These are phyloP conservation scores for Leptinotarsa juncta DNA, from an alignment of 2,888 invertebrate species.

Conservation along the genomic window DNA sequence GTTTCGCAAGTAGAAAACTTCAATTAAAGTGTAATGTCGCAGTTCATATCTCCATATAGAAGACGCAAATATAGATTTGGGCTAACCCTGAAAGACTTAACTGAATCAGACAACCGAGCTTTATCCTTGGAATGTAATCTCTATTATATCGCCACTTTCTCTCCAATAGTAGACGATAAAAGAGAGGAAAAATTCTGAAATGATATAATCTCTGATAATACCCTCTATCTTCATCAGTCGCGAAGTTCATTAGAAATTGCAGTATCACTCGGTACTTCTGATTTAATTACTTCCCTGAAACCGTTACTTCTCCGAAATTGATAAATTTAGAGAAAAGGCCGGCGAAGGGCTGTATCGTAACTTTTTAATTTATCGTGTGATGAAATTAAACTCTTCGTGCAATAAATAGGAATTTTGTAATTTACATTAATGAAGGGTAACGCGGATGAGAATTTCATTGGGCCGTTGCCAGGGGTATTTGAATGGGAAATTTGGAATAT, in stretches of 20 bases:
- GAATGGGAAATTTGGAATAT: conserved; percentile 6
- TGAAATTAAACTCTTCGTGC: conserved; percentile 12
- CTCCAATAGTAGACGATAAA: not conserved
- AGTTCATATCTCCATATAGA: no score
- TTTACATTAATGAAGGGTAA: conserved; percentile 13
- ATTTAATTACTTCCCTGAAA: conserved; percentile 14
- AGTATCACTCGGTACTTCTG: not conserved
- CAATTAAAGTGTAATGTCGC: no score
- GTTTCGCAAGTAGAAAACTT: no score
- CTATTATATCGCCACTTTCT: not conserved
- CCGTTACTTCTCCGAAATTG: conserved; percentile 1
- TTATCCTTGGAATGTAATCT: not conserved
- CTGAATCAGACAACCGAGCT: not conserved
- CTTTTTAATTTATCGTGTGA: conserved; percentile 18
- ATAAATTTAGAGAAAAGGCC: conserved; percentile 10
- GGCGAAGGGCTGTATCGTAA: conserved; percentile 9
- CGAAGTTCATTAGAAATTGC: not conserved
- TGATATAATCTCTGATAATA: conserved; percentile 2
- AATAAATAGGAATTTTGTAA: conserved; percentile 16
- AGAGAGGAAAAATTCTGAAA: not conserved
- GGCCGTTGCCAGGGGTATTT: conserved; percentile 2
- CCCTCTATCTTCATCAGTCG: conserved; percentile 3
- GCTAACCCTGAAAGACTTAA: not conserved
- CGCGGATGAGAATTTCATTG: conserved; percentile 10
- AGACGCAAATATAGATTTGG: not conserved